A percentile compares a stretch with the other conserved stretches of the same genome.
phyloP scores from a whole-genome alignment of 2,888 invertebrate genomes.

The Apeira syringaria region DNA sequence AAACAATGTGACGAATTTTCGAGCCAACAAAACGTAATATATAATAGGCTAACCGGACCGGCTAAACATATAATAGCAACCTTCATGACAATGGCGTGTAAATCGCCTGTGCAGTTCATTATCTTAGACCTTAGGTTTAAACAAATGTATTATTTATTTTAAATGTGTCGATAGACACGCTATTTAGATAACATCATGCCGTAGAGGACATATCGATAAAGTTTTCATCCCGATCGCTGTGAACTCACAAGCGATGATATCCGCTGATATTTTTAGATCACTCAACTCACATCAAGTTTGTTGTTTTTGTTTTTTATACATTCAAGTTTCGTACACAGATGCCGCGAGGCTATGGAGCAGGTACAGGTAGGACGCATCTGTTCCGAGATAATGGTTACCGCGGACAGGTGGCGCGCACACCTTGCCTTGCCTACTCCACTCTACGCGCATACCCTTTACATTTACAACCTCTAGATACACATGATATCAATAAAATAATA shows the following conservation, averaged over 20 bases:
- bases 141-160: too few species aligned
- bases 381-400: constrained; percentile 65
- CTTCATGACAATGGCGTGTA: too few species aligned
- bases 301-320: constrained; percentile 49
- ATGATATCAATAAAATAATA: background rate
- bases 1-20: too few species aligned
- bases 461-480: constrained; percentile 1
- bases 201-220: too few species aligned
- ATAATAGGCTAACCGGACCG: too few species aligned
- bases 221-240: too few species aligned
- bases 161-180: too few species aligned
- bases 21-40: too few species aligned
- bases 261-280: constrained; percentile 20
- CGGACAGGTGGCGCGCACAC: constrained; percentile 76
- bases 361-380: constrained; percentile 75
- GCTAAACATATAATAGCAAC: too few species aligned
- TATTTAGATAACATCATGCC: too few species aligned
- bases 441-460: constrained; percentile 1
- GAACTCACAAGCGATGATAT: constrained; percentile 1
- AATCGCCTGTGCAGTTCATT: too few species aligned
- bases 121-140: too few species aligned
- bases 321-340: constrained; percentile 35
- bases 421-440: constrained; percentile 58
- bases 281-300: constrained; percentile 15
- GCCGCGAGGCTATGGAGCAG: constrained; percentile 28